Evolutionary conservation across 1,140 invertebrate species (phyloP).

Genomic region (Achatina immaculata): DNA sequence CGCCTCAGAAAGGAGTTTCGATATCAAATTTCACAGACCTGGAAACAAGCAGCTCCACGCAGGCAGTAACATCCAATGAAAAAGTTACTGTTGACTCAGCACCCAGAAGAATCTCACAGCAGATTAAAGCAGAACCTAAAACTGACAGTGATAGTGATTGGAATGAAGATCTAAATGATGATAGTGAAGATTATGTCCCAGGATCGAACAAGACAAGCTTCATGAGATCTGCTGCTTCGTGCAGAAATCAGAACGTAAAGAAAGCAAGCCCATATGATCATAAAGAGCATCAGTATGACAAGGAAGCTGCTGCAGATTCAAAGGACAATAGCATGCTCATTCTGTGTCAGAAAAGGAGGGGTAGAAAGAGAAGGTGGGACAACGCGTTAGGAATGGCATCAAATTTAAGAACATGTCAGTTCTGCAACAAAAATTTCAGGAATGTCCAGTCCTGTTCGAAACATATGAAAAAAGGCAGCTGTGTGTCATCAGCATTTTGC

Average conservation of each 20-base stretch:
- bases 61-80: neutral
- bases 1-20: constrained; percentile 3
- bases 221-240: neutral
- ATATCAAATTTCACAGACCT: neutral
- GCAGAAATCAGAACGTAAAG: neutral
- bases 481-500: constrained; percentile 33
- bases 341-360: constrained; percentile 16
- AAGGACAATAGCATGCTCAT: neutral
- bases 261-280: neutral
- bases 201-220: neutral
- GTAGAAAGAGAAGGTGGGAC: constrained; percentile 33
- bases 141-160: constrained; percentile 35
- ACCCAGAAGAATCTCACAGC: neutral
- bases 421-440: constrained; percentile 36
- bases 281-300: neutral
- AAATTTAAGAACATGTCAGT: constrained; percentile 12
- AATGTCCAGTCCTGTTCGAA: constrained; percentile 23
- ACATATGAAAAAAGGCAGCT: constrained; percentile 36
- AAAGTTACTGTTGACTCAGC: neutral
- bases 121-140: constrained; percentile 11
- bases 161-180: constrained; percentile 37
- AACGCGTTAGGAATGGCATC: constrained; percentile 21
- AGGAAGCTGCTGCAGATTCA: neutral
- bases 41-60: neutral
- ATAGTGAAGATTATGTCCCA: constrained; percentile 39